Conservation (phyloP, 2,797 vertebrate genomes). For the Platalea minor region DNA sequence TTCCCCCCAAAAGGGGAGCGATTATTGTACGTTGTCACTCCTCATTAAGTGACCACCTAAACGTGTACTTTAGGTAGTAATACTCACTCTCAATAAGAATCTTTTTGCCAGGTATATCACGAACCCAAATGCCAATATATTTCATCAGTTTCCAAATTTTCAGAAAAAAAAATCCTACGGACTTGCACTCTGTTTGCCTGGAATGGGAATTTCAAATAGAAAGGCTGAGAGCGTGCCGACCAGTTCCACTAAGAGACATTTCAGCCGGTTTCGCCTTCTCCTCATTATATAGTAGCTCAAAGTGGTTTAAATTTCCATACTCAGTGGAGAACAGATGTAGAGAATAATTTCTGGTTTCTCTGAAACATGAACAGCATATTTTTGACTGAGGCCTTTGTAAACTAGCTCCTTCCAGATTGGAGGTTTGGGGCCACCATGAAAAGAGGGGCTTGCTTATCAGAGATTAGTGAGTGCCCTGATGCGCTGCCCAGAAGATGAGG, state of each 20-base stretch:
- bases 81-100: neutral
- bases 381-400: neutral
- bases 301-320: neutral
- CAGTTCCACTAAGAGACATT: neutral
- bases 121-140: neutral
- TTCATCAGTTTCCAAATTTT: neutral
- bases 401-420: rapidly evolving
- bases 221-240: neutral
- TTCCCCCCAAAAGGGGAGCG: neutral
- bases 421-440: neutral
- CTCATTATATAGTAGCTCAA: neutral
- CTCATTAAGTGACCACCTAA: neutral
- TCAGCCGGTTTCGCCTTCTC: neutral
- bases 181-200: neutral
- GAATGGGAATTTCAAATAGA: neutral
- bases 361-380: neutral
- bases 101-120: neutral
- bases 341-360: neutral
- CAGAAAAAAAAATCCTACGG: neutral
- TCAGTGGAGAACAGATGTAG: neutral
- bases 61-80: neutral
- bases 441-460: neutral
- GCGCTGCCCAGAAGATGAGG: neutral
- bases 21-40: neutral
- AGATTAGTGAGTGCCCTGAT: neutral